Percentiles rank a stretch among this genome's conserved stretches.
phyloP scores from a whole-genome alignment of 2,797 vertebrate genomes.

The Tenualosa ilisha region DNA sequence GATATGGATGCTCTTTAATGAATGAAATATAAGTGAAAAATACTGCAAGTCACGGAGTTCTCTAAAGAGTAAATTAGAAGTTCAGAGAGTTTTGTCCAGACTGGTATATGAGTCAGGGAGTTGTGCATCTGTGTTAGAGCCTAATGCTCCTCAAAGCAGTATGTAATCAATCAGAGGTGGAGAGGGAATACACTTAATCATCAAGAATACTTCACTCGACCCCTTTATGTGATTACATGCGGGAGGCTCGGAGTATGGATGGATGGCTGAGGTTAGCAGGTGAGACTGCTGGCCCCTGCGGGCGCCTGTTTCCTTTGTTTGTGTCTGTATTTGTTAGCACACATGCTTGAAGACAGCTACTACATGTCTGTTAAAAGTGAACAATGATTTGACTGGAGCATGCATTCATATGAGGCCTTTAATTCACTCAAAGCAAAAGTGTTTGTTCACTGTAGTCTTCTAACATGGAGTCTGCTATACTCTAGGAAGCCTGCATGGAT shows the following conservation, averaged over 20 bases:
- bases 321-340: not conserved
- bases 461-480: too few species aligned
- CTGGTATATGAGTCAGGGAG: not conserved
- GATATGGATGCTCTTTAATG: too few species aligned
- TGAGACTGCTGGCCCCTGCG: not conserved
- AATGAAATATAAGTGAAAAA: too few species aligned
- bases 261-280: not conserved
- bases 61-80: not conserved
- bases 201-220: not conserved
- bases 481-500: too few species aligned
- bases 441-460: too few species aligned
- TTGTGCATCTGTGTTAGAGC: not conserved
- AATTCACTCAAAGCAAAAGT: too few species aligned
- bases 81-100: not conserved
- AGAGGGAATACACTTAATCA: not conserved
- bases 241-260: not conserved
- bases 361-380: not conserved
- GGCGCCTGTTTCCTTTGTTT: not conserved
- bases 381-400: not conserved
- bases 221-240: not conserved
- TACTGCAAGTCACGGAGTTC: not conserved
- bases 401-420: too few species aligned
- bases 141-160: not conserved
- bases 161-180: not conserved
- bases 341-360: not conserved